These are phyloP conservation scores for Ptychodera flava DNA, from an alignment of 35 echinoderm and acorn worm species.

Conservation along the genomic window DNA sequence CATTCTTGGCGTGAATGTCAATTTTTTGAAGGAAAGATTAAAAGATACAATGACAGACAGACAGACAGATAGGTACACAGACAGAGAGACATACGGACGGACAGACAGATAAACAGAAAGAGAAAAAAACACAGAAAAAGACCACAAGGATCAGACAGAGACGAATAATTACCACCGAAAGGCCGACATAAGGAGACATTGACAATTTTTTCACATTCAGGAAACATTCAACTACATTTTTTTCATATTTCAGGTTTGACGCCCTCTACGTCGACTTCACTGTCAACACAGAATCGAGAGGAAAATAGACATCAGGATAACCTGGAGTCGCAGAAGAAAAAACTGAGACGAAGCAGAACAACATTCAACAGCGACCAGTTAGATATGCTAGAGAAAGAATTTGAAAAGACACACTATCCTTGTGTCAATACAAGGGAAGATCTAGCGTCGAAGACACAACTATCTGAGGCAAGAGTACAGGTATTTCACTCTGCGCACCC, in stretches of 20 bases:
- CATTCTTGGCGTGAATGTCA: too few species aligned
- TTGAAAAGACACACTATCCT: constrained; percentile 82
- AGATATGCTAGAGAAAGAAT: constrained; percentile 69
- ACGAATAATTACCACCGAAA: too few species aligned
- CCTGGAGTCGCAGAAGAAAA: constrained; percentile 38
- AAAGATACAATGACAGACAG: background rate
- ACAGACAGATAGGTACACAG: background rate
- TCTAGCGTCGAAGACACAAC: constrained; percentile 60
- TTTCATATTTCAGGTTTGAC: too few species aligned
- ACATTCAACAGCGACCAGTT: constrained; percentile 77
- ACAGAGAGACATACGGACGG: background rate
- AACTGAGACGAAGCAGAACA: constrained; percentile 84
- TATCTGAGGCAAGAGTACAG: constrained; percentile 99
- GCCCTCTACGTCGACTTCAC: background rate
- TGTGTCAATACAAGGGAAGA: constrained; percentile 78
- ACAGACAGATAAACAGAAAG: background rate
- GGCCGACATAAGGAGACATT: too few species aligned
- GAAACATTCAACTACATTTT: too few species aligned
- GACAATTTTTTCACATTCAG: too few species aligned
- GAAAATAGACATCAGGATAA: background rate
- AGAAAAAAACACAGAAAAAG: background rate
- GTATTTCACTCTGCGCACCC: constrained; percentile 18
- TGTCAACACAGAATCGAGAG: background rate
- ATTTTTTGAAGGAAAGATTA: background rate
- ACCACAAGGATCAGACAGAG: too few species aligned